Evolutionary conservation across 2,113 vertebrate species (phyloP).

Genomic region (Sprattus sprattus): DNA sequence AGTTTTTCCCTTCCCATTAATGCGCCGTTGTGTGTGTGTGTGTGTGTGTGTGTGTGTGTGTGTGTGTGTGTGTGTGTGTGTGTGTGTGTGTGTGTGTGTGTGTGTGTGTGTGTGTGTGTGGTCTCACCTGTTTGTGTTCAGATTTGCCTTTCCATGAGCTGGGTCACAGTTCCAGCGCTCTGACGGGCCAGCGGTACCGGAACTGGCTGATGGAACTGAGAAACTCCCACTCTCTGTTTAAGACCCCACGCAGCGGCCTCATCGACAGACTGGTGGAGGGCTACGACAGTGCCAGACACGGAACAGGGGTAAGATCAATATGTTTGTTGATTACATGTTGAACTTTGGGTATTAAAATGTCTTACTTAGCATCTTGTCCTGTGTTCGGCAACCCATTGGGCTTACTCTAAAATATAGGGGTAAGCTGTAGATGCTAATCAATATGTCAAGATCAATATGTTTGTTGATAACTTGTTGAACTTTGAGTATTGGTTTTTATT

Average conservation of each 20-base stretch:
- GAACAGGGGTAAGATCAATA: slow-evolving; percentile 77
- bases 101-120: not conserved
- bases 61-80: not conserved
- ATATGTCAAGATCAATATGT: slow-evolving; percentile 10
- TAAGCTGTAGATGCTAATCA: not conserved
- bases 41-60: not conserved
- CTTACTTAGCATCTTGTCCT: not conserved
- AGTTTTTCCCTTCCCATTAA: not conserved
- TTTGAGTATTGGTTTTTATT: not conserved
- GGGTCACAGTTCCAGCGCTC: slow-evolving; percentile 74
- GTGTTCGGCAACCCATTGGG: not conserved
- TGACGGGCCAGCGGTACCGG: slow-evolving; percentile 86
- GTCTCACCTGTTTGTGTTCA: slow-evolving; percentile 45
- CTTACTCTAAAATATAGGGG: not conserved
- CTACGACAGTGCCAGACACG: slow-evolving; percentile 85
- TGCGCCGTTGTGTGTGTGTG: not conserved
- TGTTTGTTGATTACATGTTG: not conserved
- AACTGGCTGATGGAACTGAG: slow-evolving; percentile 86
- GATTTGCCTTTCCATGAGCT: slow-evolving; percentile 81
- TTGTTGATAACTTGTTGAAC: not conserved
- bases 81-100: not conserved
- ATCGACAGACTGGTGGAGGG: slow-evolving; percentile 85
- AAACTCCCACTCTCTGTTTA: slow-evolving; percentile 76
- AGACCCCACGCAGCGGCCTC: slow-evolving; percentile 74
- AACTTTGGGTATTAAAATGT: not conserved